Evolutionary conservation across 1,140 invertebrate genomes (phyloP), one percentile per base, ranked within the genome.

Genomic region (Trachelipus rathkii): DNA sequence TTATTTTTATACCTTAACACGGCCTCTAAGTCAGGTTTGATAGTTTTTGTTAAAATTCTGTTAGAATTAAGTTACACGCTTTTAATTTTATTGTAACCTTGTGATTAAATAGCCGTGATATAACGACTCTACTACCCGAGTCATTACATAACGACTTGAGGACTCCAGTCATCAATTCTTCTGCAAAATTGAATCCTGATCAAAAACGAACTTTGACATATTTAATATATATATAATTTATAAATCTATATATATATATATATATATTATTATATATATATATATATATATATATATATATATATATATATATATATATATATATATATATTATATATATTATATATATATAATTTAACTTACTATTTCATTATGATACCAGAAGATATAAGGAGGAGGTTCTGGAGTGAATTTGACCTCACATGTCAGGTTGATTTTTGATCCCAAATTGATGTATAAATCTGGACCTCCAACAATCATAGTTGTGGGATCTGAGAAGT

Each of bases 401-500:
- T 96, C 93, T n/a, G 94, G 94, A 83, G 92, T 94, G 84, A 93
- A 92, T 72, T 92, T 87, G 78, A 96, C 93, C 75, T 95, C 90
- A 85, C 95, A 96, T 68, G 94, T 96, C 78, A 96, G 88, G 87
- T 96, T 96, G 85, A 96, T 96, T 81, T 93, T 95, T 83, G 93
- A 95, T 69, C 93, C 94, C 76, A 91, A 89, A 86, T 95, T 92
- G 83, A 96, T 95, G 86, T 93, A 95, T 80, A 95, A 87, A 84
- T 96, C 94, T 66, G 93, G 93, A 68, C 91, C 92, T 67, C 94
- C 94, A 76, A 95, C 89, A 82, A 96, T 95, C 84, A 93, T 91
- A 24, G 93, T 94, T 81, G 92, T 91, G 43, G 94, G 93, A 84
- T 95, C 94, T 95, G 50, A 33, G 33, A 33, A 33, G n/a, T n/a